Percentiles rank a stretch among this genome's conserved stretches.
phyloP scores from a whole-genome alignment of 2,888 invertebrate species.

The Amphipoea lucens region DNA sequence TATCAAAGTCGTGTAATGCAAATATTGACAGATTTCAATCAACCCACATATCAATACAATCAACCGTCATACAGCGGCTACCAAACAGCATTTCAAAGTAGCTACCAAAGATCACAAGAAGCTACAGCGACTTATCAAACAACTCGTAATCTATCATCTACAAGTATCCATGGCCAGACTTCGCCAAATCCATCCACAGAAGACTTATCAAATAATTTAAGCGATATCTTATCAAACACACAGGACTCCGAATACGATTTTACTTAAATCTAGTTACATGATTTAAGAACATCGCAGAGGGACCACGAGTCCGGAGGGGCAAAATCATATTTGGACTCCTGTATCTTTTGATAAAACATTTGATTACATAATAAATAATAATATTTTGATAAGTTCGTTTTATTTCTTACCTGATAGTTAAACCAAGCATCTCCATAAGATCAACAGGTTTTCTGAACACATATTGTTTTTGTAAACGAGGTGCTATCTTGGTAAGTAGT shows the following conservation, averaged over 20 bases:
- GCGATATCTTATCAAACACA: constrained; percentile 17
- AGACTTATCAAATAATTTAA: constrained; percentile 11
- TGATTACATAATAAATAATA: too few relatives aligned
- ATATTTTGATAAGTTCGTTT: too few relatives aligned
- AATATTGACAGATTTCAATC: constrained; percentile 43
- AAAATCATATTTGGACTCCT: too few relatives aligned
- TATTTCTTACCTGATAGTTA: too few relatives aligned
- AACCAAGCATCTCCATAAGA: too few relatives aligned
- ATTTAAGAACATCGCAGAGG: too few relatives aligned
- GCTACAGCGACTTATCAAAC: constrained; percentile 14
- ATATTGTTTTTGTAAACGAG: too few relatives aligned
- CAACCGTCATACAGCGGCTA: constrained; percentile 22
- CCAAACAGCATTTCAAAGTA: constrained; percentile 13
- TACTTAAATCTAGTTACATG: neutral
- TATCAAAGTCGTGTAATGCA: constrained; percentile 52
- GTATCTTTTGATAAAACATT: too few relatives aligned
- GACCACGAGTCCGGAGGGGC: too few relatives aligned
- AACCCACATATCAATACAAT: constrained; percentile 34
- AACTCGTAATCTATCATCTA: constrained; percentile 4
- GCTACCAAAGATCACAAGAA: constrained; percentile 6
- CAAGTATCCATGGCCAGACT: constrained; percentile 13
- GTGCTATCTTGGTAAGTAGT: too few relatives aligned
- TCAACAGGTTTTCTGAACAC: too few relatives aligned
- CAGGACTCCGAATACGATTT: constrained; percentile 17
- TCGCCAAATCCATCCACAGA: constrained; percentile 13